Base-by-base conservation (phyloP, 2,113 vertebrate genomes). In the Acanthisitta chloris region DNA sequence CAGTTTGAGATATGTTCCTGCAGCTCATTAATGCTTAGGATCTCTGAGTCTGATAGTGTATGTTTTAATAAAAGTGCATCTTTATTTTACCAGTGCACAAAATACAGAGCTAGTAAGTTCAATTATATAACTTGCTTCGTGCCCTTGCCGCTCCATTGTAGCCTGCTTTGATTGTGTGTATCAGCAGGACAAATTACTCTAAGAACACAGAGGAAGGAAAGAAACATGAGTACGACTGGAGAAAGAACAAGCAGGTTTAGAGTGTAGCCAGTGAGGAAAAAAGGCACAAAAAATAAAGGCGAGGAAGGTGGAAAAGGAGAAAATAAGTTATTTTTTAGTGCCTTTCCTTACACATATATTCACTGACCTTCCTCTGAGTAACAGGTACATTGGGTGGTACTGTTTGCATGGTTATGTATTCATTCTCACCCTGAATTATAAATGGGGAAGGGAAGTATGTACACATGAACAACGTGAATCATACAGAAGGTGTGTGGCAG, bases 1-100 rank as follows among this genome's bases (percentile, higher is more conserved):
- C 88, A 91, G 31, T 94, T 93, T 95, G 92, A 91, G 84, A 69
- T 72, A 57, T 76, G 81, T 91, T 73, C 57, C 70, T 76, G 73
- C 81, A 85, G 59, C 25, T 90, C 74, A 82, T 79, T 91, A 93
- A 45, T 29, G 14, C 81, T 64, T 81, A 45, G 33, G 23, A 58
- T 84, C 51, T 94, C 69, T 46, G 34, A 58, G 34, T 86, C 73
- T 86, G 36, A 31, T 4, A 52, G 6, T 36, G 25, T 78, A 9
- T 67, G 9, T 59, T 93, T 84, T 76, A 81, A 67, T 31, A 33
- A 29, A 93, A 65, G 43, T 67, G 36, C 14, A 7, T 78, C n/a
- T 67, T 49, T 55, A 57, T 67, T 81, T 78, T 81, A 91, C 43
- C 45, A 76, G 10, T 57, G 43, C 40, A 55, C 25, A 45, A 69